phyloP scores from a whole-genome alignment of 1,140 invertebrate species.

The Zaprionus nigranus region DNA sequence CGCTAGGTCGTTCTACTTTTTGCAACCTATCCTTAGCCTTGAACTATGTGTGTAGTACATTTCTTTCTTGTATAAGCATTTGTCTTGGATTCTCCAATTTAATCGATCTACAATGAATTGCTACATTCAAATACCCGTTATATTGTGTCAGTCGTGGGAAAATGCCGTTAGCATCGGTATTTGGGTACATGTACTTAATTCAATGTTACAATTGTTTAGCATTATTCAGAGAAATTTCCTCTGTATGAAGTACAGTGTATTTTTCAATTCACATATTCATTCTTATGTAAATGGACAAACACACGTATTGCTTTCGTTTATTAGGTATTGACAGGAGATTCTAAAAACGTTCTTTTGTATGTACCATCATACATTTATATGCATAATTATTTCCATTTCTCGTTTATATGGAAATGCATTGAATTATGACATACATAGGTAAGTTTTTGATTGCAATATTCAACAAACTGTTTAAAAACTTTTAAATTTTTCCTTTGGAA shows the following conservation, averaged over 20 bases:
- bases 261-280: neutral
- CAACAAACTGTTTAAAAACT: conserved; percentile 19
- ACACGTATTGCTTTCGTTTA: neutral
- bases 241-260: neutral
- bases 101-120: neutral
- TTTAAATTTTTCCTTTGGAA: conserved; percentile 33
- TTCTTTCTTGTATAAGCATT: neutral
- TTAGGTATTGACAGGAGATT: neutral
- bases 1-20: neutral
- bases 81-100: neutral
- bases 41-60: neutral
- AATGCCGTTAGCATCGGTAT: neutral
- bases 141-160: neutral
- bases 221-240: neutral
- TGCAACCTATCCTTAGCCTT: neutral
- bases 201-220: neutral
- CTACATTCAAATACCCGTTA: neutral
- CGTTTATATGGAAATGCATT: neutral
- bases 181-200: neutral
- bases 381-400: neutral
- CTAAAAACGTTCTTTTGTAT: neutral
- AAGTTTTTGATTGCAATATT: conserved; percentile 12
- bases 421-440: neutral
- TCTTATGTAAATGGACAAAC: conserved; percentile 8
- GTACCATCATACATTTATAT: conserved; percentile 6